phyloP scores from a whole-genome alignment of 1,140 invertebrate species.

The Mizuhopecten yessoensis region DNA sequence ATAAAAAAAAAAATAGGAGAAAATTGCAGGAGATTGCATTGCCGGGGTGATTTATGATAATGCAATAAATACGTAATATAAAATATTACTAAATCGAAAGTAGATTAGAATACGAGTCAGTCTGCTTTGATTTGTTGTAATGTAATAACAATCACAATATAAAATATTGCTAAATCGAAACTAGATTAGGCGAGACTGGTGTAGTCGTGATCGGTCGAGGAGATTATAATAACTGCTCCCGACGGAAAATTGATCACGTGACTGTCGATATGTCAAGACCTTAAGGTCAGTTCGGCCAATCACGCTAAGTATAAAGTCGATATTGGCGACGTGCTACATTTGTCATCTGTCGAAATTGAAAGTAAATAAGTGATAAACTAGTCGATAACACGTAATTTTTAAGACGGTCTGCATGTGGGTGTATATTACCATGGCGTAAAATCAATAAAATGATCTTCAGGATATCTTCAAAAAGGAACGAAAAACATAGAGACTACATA shows the following conservation, averaged over 20 bases:
- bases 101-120: not conserved
- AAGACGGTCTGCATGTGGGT: too few species aligned
- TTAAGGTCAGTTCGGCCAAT: not conserved
- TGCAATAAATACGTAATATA: not conserved
- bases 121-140: not conserved
- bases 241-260: not conserved
- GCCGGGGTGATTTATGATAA: not conserved
- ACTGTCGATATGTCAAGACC: not conserved
- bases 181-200: not conserved
- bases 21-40: not conserved
- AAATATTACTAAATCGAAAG: not conserved
- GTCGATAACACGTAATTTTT: too few species aligned
- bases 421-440: too few species aligned
- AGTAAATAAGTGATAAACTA: too few species aligned
- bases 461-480: too few species aligned
- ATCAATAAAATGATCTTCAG: too few species aligned
- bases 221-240: not conserved
- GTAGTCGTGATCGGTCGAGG: not conserved
- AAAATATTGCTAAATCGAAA: conserved; percentile 22
- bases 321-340: too few species aligned
- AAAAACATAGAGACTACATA: too few species aligned
- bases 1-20: not conserved
- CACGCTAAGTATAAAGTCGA: not conserved
- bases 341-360: too few species aligned
- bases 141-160: not conserved